Evolutionary conservation across 2,888 invertebrate species (phyloP), one percentile per base, ranked within the genome.

Genomic region (Dromius quadrimaculatus): DNA sequence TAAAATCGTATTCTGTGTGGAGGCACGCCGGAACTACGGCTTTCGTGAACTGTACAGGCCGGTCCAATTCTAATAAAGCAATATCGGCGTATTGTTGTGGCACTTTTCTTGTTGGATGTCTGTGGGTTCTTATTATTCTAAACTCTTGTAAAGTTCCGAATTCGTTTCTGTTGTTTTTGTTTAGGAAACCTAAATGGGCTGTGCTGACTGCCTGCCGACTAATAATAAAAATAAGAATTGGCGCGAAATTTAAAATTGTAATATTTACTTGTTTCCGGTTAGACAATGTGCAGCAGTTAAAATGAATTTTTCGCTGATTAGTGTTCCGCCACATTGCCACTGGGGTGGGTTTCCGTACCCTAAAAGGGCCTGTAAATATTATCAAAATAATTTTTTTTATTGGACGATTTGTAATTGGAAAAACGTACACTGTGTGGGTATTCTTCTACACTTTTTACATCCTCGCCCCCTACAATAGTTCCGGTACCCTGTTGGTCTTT

Each of bases 241-340:
- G n/a, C n/a, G n/a, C n/a, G n/a, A n/a, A n/a, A n/a, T n/a, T n/a
- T n/a, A n/a, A n/a, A n/a, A n/a, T n/a, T n/a, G n/a, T n/a, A n/a
- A n/a, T 32, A n/a, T 11, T 65, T 17, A 65, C 6, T 71, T 66
- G 11, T 65, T 70, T n/a, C 43, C 57, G 23, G 3, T 45, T 9
- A 68, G 77, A 74, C 90, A 90, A 76, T 90, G 90, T 0, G 88
- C 89, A 0, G 90, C 90, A 0, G 89, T 88, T 1, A 90, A 77
- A 23, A 91, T 85, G 77, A 85, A 89, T 2, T 81, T 81, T 0
- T 87, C 74, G 63, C 87, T 87, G 62, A 91, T 85, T 9, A 91
- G 81, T 1, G 86, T 84, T 0, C 90, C 90, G 0, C 90, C 90
- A 74, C 90, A 91, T 1, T 74, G 74, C 82, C 86, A 87, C 0